These are phyloP conservation scores for Xerus inauris DNA, from an alignment of 2,113 vertebrate species.

Conservation along the genomic window DNA sequence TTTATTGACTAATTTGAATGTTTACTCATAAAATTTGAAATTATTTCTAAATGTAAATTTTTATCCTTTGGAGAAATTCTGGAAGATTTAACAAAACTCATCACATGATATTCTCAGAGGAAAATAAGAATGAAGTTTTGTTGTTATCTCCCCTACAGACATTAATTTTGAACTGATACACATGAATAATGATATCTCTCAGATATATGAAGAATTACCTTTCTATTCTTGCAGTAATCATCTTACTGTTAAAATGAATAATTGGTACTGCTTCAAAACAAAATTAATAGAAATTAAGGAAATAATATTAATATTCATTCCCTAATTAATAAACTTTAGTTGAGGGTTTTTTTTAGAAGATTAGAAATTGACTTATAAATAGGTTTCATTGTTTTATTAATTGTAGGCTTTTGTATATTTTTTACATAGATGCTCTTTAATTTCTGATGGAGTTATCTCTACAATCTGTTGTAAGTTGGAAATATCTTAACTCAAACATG, in stretches of 20 bases:
- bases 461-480: not conserved
- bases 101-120: not conserved
- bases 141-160: not conserved
- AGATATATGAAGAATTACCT: not conserved
- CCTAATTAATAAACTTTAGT: not conserved
- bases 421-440: not conserved
- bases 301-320: not conserved
- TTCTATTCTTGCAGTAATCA: not conserved
- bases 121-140: not conserved
- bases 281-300: conserved; percentile 33
- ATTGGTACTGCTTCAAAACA: conserved; percentile 25
- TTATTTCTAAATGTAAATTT: not conserved
- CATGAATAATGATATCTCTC: not conserved
- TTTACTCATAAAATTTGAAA: not conserved
- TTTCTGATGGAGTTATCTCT: not conserved
- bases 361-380: not conserved
- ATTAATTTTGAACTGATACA: conserved; percentile 39
- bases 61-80: not conserved
- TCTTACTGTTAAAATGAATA: not conserved
- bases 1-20: not conserved
- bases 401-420: not conserved
- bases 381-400: not conserved
- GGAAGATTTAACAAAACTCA: not conserved
- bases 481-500: not conserved
- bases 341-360: not conserved